Percentiles rank a stretch among this genome's conserved stretches.
Conservation (phyloP, 2,113 vertebrate species). For the Amblyornis subalaris region DNA sequence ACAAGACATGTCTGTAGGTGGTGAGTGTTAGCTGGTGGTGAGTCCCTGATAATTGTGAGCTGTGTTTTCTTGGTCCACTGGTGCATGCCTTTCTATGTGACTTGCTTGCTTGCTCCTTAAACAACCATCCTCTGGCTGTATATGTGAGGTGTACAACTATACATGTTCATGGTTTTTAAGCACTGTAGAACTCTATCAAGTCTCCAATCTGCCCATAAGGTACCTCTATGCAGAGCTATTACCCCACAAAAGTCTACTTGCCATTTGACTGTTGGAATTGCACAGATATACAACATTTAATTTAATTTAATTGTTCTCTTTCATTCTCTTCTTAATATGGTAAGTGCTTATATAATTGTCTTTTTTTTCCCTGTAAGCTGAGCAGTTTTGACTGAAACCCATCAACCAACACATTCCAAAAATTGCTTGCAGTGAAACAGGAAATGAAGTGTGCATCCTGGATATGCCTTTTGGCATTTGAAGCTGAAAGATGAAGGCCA, state of each 20-base stretch:
- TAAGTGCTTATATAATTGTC: not conserved
- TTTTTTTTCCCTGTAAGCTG: not conserved
- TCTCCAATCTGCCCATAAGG: not conserved
- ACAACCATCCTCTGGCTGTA: not conserved
- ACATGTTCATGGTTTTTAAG: not conserved
- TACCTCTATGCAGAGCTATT: not conserved
- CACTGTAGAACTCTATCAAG: not conserved
- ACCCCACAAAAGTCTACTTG: rapidly evolving
- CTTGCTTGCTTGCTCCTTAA: not conserved
- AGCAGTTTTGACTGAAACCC: not conserved
- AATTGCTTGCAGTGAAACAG: not conserved
- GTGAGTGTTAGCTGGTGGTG: not conserved
- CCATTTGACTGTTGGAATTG: not conserved
- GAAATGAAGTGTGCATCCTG: not conserved
- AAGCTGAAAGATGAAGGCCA: not conserved
- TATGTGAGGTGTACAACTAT: not conserved
- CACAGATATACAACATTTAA: no score
- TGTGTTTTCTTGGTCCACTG: not conserved
- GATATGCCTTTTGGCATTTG: not conserved
- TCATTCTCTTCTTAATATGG: not conserved
- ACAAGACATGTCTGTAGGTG: not conserved
- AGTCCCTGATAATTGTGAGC: not conserved
- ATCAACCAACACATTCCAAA: not conserved
- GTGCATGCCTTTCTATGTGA: not conserved
- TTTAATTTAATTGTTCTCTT: not conserved